A percentile compares a stretch with the other conserved stretches of the same genome.
These are phyloP conservation scores for Ceyx margarethae DNA, from an alignment of 2,113 vertebrate species.

Conservation along the genomic window DNA sequence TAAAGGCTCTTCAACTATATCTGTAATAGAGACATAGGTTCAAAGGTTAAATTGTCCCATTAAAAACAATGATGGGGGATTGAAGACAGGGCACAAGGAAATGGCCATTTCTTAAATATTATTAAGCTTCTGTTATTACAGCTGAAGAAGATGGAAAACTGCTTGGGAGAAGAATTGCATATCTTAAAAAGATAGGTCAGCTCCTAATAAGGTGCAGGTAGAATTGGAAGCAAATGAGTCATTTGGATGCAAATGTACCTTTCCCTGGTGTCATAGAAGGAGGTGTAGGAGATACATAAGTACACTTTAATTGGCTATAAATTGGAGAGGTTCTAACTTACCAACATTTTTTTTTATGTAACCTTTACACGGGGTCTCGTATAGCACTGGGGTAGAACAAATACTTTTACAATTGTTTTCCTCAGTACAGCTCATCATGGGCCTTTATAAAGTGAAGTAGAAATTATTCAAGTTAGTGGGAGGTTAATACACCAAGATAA, in stretches of 20 bases:
- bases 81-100: slow-evolving; percentile 39
- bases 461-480: background rate
- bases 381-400: background rate
- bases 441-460: background rate
- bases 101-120: slow-evolving; percentile 40
- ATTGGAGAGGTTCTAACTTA: background rate
- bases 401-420: background rate
- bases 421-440: background rate
- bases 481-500: background rate
- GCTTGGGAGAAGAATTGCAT: background rate
- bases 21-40: slow-evolving; percentile 21
- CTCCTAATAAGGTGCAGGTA: background rate
- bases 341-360: background rate
- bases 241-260: background rate
- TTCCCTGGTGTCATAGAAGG: background rate
- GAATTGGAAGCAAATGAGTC: background rate
- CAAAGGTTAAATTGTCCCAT: slow-evolving; percentile 50
- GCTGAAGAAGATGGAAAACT: slow-evolving; percentile 35
- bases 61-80: slow-evolving; percentile 20
- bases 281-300: background rate
- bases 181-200: background rate
- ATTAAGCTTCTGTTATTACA: slow-evolving; percentile 49
- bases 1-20: slow-evolving; percentile 32
- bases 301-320: background rate
- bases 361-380: background rate